phyloP scores from a whole-genome alignment of 2,797 vertebrate species.

The Gila robusta region DNA sequence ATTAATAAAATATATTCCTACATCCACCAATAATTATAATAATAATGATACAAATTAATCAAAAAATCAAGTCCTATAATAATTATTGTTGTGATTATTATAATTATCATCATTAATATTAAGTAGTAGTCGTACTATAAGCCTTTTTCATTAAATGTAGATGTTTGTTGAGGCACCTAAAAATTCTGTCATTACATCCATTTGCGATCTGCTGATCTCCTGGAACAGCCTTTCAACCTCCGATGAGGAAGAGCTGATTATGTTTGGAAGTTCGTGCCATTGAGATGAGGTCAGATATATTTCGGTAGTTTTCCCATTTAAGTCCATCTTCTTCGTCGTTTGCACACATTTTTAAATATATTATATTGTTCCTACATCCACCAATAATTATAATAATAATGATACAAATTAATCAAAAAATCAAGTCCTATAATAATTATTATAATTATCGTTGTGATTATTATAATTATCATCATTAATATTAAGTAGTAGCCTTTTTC shows the following conservation, averaged over 20 bases:
- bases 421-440: neutral
- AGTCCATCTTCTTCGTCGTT: neutral
- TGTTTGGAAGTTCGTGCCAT: neutral
- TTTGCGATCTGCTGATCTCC: neutral
- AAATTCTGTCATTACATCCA: neutral
- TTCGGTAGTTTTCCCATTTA: neutral
- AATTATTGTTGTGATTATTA: neutral
- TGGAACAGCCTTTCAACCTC: neutral
- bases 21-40: neutral
- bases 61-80: neutral
- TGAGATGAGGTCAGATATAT: constrained; percentile 11
- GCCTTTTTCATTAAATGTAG: neutral
- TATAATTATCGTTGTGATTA: neutral
- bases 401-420: neutral
- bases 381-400: neutral
- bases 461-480: neutral
- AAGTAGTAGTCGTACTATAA: neutral
- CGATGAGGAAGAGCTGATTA: neutral
- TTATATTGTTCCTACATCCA: neutral
- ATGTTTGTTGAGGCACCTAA: neutral
- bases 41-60: neutral
- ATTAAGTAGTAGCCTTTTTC: no score
- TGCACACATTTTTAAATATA: neutral
- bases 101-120: neutral
- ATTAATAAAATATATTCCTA: neutral